Conservation (phyloP, 2,113 vertebrate species). For the Rhinolophus ferrumequinum region DNA sequence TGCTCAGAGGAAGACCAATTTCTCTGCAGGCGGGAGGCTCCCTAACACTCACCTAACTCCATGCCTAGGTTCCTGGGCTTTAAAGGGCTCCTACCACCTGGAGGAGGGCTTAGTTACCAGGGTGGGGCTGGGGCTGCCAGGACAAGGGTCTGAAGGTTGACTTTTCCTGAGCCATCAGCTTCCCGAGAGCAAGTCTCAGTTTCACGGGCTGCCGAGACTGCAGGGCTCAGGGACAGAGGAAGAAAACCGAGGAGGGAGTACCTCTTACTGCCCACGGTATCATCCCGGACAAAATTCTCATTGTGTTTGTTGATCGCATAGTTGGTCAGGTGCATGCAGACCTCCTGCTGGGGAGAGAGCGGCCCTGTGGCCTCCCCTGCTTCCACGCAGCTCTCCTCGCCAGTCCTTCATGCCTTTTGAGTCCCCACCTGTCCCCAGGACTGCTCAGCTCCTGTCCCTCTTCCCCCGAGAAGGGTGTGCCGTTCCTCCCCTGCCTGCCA, state of each 20-base stretch:
- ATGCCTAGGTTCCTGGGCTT: background rate
- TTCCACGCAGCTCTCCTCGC: background rate
- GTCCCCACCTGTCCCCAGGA: rapidly evolving
- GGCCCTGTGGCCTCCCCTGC: background rate
- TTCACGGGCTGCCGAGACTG: background rate
- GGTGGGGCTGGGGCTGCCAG: background rate
- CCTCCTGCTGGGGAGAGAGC: slow-evolving; percentile 81
- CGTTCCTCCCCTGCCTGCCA: background rate
- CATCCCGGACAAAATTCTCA: slow-evolving; percentile 86
- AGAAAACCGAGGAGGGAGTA: slow-evolving; percentile 51
- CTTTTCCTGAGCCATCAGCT: background rate
- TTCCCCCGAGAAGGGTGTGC: background rate
- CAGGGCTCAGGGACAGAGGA: background rate
- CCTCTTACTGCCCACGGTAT: slow-evolving; percentile 87
- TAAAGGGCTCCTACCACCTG: background rate
- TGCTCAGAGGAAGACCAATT: slow-evolving; percentile 44
- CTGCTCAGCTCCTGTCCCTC: background rate
- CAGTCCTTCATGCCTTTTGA: background rate
- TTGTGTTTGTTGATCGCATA: slow-evolving; percentile 89
- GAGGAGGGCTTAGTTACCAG: background rate
- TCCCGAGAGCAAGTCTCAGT: background rate
- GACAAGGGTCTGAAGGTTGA: background rate
- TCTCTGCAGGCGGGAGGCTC: background rate
- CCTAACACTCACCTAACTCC: background rate
- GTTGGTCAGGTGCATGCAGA: slow-evolving; percentile 90